Base-by-base conservation (phyloP, 2,888 invertebrate species). In the Stenoptilia bipunctidactyla region DNA sequence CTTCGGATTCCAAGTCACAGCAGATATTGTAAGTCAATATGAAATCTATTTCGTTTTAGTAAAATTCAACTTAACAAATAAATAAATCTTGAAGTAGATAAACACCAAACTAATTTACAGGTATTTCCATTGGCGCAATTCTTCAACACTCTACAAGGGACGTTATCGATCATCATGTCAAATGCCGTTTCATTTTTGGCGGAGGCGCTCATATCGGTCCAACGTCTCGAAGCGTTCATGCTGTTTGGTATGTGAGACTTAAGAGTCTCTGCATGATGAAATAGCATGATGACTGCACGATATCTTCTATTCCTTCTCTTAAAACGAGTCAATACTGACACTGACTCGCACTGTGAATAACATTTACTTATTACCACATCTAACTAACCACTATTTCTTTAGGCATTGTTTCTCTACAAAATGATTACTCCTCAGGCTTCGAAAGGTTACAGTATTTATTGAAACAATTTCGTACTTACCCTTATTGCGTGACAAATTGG, bases 101-200 rank as follows among this genome's bases (percentile, higher is more conserved):
- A 50, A 43, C 49, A 50, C 44, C 20, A 43, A 36, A 49, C 40
- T 42, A 42, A 58, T 58, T 80, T 85, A 15, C 83, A 85, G 83
- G 87, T 86, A 36, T 88, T 88, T 50, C 86, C 87, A 45, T 61
- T 88, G 74, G 88, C 88, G 49, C 87, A 87, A 66, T 88, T 88
- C 73, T 88, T 77, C 70, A 88, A 88, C 62, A 83, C 86, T 27
- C 74, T 88, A n/a, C 87, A 88, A 71, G 76, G 80, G 41, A 86
- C 86, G 1, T 79, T 88, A 54, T 87, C 88, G 40, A 87, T 88
- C 55, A 85, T 85, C 42, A 88, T 86, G 79, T 89, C 85, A 41
- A 79, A 82, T 54, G 88, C 85, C 27, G 73, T 89, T 5, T 83
- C 87, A 14, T 74, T 83, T 55, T 73, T 86, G 47, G 87, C 89